A percentile compares a stretch with the other conserved stretches of the same genome.
These are phyloP conservation scores for Drosophila novamexicana DNA, from an alignment of 1,140 invertebrate genomes.

Conservation along the genomic window DNA sequence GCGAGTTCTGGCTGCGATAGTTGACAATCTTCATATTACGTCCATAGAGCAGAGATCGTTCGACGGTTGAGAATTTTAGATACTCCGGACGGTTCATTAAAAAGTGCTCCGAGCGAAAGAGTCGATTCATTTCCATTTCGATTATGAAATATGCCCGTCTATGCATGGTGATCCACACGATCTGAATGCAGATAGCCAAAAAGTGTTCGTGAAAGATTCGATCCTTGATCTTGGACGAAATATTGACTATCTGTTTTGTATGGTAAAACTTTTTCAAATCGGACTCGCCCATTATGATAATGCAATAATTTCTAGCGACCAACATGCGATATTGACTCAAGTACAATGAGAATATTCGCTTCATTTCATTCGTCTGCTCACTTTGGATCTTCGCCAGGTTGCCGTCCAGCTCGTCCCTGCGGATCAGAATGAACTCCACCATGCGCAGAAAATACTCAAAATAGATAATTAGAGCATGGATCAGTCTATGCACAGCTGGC, in stretches of 20 bases:
- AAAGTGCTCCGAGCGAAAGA: slow-evolving; percentile 5
- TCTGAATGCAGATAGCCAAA: not conserved
- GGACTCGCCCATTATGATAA: not conserved
- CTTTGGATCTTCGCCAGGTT: not conserved
- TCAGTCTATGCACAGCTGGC: slow-evolving; percentile 3
- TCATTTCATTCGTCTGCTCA: slow-evolving; percentile 4
- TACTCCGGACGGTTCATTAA: not conserved
- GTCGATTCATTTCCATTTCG: slow-evolving; percentile 9
- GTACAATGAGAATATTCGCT: not conserved
- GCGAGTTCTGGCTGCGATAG: not conserved
- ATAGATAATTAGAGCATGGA: not conserved
- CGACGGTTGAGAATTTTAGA: not conserved
- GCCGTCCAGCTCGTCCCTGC: not conserved
- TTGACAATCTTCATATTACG: not conserved
- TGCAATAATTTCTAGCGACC: not conserved
- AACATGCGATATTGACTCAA: not conserved
- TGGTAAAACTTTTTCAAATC: slow-evolving; percentile 2
- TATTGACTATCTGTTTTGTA: slow-evolving; percentile 2
- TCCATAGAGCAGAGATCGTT: not conserved
- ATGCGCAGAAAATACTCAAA: not conserved
- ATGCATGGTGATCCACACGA: not conserved
- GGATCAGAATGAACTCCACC: slow-evolving; percentile 1
- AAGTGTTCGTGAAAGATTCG: not conserved
- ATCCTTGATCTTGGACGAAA: slow-evolving; percentile 2
- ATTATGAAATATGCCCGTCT: slow-evolving; percentile 2